Evolutionary conservation across 2,888 invertebrate genomes (phyloP).

Genomic region (Mythimna pallens): DNA sequence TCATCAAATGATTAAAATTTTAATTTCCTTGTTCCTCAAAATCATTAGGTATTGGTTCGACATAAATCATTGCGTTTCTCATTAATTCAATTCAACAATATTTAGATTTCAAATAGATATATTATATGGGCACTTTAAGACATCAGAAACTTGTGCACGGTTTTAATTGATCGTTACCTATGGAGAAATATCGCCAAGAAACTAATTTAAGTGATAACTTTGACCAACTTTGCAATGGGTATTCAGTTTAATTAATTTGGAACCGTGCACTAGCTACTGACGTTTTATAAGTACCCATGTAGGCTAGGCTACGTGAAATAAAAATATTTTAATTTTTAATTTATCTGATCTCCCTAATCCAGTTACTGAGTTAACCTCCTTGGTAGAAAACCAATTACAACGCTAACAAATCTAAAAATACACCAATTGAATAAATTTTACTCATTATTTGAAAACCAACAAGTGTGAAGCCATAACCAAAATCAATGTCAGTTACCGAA

Average conservation of each 20-base stretch:
- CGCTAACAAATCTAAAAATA: neutral
- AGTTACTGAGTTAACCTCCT: neutral
- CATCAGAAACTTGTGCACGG: too few species aligned
- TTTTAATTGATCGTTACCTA: too few species aligned
- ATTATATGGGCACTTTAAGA: too few species aligned
- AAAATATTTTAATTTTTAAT: too few species aligned
- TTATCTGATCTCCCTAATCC: too few species aligned
- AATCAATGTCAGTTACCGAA: slow-evolving; percentile 65
- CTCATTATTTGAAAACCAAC: slow-evolving; percentile 49
- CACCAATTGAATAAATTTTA: slow-evolving; percentile 25
- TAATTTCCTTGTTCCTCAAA: slow-evolving; percentile 33
- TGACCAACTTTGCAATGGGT: neutral
- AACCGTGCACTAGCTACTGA: too few species aligned
- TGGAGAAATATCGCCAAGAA: too few species aligned
- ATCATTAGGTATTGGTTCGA: neutral
- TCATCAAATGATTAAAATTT: neutral
- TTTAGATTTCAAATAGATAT: too few species aligned
- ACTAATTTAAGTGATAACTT: too few species aligned
- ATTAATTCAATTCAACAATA: neutral
- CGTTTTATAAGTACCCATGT: too few species aligned
- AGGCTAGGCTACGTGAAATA: too few species aligned
- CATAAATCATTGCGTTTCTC: neutral
- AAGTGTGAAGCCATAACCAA: slow-evolving; percentile 50
- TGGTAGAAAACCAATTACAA: slow-evolving; percentile 8
- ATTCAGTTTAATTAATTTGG: neutral